Conservation (phyloP, 2,888 invertebrate species). For the Microplitis deprimator region DNA sequence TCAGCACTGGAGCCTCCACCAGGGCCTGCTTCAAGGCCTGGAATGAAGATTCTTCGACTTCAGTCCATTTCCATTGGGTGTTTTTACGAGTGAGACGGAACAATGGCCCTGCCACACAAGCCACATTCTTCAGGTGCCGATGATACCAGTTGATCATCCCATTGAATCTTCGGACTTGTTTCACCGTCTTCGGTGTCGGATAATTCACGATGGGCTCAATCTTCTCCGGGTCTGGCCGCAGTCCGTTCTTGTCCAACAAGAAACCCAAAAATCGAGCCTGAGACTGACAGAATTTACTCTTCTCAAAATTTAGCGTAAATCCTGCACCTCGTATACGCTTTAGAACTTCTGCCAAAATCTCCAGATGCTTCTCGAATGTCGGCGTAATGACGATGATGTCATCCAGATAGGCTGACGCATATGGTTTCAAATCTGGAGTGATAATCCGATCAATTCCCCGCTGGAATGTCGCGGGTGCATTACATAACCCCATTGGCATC, state of each 20-base stretch:
- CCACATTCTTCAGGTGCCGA: too few species aligned
- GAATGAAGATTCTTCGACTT: slow-evolving; percentile 28
- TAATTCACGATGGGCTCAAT: too few species aligned
- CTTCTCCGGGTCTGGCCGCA: too few species aligned
- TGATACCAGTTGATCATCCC: too few species aligned
- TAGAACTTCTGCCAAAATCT: slow-evolving; percentile 31
- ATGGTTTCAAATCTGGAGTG: too few species aligned
- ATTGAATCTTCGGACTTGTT: too few species aligned
- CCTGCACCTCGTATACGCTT: slow-evolving; percentile 39
- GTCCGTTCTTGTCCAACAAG: background rate
- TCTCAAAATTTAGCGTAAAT: slow-evolving; percentile 42
- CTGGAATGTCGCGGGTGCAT: background rate
- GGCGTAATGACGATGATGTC: slow-evolving; percentile 43
- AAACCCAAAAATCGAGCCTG: slow-evolving; percentile 46
- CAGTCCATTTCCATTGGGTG: slow-evolving; percentile 45
- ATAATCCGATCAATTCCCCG: background rate
- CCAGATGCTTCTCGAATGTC: slow-evolving; percentile 34
- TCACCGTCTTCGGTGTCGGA: too few species aligned
- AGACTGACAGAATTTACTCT: slow-evolving; percentile 44
- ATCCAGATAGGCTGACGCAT: slow-evolving; percentile 38
- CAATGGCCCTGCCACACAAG: too few species aligned
- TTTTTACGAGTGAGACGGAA: slow-evolving; percentile 38
- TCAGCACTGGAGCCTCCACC: too few species aligned
- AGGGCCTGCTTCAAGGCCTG: too few species aligned
- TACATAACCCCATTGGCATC: background rate